phyloP scores from a whole-genome alignment of 2,113 vertebrate species.

The Melanostigma gelatinosum region DNA sequence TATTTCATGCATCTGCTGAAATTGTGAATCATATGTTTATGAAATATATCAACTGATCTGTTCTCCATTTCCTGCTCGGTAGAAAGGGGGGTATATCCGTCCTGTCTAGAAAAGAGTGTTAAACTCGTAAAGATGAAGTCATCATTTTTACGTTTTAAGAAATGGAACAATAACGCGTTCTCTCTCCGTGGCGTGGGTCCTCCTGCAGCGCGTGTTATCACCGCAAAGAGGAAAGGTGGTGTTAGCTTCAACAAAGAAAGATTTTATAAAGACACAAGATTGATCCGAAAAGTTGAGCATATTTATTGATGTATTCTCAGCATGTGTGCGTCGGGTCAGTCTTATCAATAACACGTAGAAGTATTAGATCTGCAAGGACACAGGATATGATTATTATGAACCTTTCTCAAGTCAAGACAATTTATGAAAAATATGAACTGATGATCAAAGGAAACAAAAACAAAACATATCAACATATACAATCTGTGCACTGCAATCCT shows the following conservation, averaged over 20 bases:
- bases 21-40: neutral
- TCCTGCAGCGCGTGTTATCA: constrained; percentile 11
- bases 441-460: constrained; percentile 13
- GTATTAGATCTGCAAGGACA: constrained; percentile 40
- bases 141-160: constrained; percentile 23
- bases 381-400: constrained; percentile 7
- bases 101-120: neutral
- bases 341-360: constrained; percentile 12
- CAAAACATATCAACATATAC: constrained; percentile 19
- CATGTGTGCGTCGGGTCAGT: neutral
- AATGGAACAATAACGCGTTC: constrained; percentile 50
- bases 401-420: constrained; percentile 3
- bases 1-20: constrained; percentile 32
- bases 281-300: neutral
- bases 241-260: constrained; percentile 21
- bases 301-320: neutral
- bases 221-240: neutral
- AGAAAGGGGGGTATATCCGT: neutral
- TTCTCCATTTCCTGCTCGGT: neutral
- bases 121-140: constrained; percentile 34
- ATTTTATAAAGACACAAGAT: neutral
- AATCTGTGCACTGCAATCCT: constrained; percentile 8
- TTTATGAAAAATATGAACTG: neutral
- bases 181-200: constrained; percentile 4
- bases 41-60: neutral